Evolutionary conservation across 2,888 invertebrate species (phyloP).

Genomic region (Lysandra coridon): DNA sequence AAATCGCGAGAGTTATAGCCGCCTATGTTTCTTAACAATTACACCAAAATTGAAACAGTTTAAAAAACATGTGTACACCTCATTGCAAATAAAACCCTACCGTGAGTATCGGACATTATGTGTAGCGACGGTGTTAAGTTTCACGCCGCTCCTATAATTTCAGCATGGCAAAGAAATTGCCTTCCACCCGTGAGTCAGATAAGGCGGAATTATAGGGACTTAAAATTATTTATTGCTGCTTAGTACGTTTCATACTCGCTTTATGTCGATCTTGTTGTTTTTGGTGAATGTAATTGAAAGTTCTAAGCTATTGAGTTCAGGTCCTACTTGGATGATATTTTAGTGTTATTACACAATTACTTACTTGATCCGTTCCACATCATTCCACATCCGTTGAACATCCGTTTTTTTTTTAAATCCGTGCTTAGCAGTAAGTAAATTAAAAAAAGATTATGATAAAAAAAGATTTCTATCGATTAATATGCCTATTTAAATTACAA

Average conservation of each 20-base stretch:
- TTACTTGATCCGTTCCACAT: no score
- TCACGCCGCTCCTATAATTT: slow-evolving; percentile 57
- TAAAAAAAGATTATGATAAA: no score
- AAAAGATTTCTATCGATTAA: not conserved
- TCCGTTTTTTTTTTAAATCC: no score
- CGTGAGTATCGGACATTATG: slow-evolving; percentile 45
- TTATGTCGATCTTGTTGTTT: slow-evolving; percentile 33
- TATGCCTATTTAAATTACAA: not conserved
- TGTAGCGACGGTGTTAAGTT: slow-evolving; percentile 50
- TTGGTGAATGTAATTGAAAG: slow-evolving; percentile 17
- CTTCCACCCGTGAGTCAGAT: slow-evolving; percentile 50
- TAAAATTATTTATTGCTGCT: slow-evolving; percentile 49
- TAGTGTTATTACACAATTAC: no score
- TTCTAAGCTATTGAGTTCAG: not conserved
- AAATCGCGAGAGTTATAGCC: no score
- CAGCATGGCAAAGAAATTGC: slow-evolving; percentile 59
- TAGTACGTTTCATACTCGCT: slow-evolving; percentile 35
- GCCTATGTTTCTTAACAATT: not conserved
- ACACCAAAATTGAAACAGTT: not conserved
- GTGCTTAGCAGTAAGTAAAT: no score
- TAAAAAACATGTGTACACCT: slow-evolving; percentile 9
- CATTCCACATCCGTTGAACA: no score
- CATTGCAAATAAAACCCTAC: slow-evolving; percentile 35
- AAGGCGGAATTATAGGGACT: slow-evolving; percentile 58
- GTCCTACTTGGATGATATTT: not conserved